phyloP scores from a whole-genome alignment of 2,113 vertebrate species.

The Oncorhynchus masou region DNA sequence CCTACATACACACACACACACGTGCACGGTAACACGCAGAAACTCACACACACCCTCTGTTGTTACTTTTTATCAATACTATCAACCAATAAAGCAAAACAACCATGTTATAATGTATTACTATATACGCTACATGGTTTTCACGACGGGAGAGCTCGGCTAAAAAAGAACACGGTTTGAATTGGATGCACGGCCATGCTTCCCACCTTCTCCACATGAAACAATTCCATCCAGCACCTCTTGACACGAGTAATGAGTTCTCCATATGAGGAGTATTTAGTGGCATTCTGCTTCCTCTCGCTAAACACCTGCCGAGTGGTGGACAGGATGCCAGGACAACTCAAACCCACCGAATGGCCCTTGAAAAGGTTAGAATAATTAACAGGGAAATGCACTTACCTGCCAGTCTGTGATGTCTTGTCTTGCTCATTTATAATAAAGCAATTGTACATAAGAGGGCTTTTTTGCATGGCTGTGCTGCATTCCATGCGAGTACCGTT shows the following conservation, averaged over 20 bases:
- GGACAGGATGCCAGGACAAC: conserved; percentile 20
- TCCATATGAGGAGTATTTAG: conserved; percentile 35
- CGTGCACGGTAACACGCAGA: not conserved
- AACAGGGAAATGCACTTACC: conserved; percentile 21
- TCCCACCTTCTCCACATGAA: conserved; percentile 22
- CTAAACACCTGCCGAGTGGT: conserved; percentile 15
- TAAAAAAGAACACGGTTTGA: conserved; percentile 44
- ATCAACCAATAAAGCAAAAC: not conserved
- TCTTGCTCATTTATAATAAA: no score
- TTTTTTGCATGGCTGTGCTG: no score
- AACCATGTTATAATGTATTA: conserved; percentile 12
- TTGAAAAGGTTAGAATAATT: conserved; percentile 62
- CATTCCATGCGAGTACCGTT: no score
- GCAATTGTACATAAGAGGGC: no score
- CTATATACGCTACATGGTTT: not conserved
- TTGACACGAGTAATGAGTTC: conserved; percentile 38
- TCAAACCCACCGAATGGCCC: not conserved
- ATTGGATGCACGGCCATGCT: conserved; percentile 46
- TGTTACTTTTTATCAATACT: no score
- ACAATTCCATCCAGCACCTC: conserved; percentile 43
- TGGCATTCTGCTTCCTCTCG: conserved; percentile 11
- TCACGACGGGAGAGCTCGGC: conserved; percentile 1
- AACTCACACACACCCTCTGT: no score
- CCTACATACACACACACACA: not conserved
- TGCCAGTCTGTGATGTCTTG: no score